These are phyloP conservation scores for Lutjanus argentimaculatus DNA, from an alignment of 2,797 vertebrate genomes.

Conservation along the genomic window DNA sequence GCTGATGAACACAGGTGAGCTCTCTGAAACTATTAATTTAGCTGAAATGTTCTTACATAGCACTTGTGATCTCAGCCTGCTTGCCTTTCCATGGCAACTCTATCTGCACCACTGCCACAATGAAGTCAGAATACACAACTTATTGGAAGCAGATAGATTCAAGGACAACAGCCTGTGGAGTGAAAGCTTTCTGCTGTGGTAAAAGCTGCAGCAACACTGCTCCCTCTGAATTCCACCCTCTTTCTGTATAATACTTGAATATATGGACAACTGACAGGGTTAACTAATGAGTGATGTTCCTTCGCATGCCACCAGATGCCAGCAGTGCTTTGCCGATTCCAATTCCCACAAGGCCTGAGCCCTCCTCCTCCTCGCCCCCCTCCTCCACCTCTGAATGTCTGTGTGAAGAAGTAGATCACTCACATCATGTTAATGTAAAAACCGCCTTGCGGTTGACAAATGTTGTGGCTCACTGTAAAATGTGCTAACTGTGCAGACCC, in stretches of 20 bases:
- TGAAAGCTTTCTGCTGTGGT: conserved; percentile 17
- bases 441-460: conserved; percentile 83
- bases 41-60: conserved; percentile 37
- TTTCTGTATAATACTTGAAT: conserved; percentile 3
- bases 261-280: conserved; percentile 52
- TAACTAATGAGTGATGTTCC: conserved; percentile 73
- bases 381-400: conserved; percentile 66
- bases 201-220: conserved; percentile 25
- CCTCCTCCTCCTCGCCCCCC: background rate
- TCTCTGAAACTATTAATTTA: conserved; percentile 46
- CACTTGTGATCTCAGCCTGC: conserved; percentile 36
- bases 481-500: conserved; percentile 88
- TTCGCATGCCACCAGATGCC: conserved; percentile 84
- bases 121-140: conserved; percentile 25
- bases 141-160: conserved; percentile 30
- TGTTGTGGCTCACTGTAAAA: conserved; percentile 86
- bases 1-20: conserved; percentile 30
- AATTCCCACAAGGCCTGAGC: conserved; percentile 70
- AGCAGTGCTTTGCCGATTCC: conserved; percentile 77
- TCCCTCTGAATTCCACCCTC: conserved; percentile 11
- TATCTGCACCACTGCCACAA: conserved; percentile 7
- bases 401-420: conserved; percentile 87
- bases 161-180: conserved; percentile 25
- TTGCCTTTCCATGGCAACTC: conserved; percentile 45
- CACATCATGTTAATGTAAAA: conserved; percentile 87